Evolutionary conservation across 2,113 vertebrate species (phyloP).

Genomic region (Hemicordylus capensis): DNA sequence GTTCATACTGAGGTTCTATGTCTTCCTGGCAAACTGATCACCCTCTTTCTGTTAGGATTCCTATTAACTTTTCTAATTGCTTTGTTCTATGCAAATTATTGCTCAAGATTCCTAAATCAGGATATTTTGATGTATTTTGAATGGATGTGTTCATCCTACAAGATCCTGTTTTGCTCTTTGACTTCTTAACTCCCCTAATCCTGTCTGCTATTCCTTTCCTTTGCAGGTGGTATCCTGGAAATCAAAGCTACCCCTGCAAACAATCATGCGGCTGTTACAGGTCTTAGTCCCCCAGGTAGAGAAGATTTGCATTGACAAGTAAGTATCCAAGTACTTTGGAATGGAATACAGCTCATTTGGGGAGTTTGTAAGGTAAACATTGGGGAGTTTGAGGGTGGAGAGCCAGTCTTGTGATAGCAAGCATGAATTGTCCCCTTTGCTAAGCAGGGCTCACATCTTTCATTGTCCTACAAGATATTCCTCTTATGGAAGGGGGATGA

Average conservation of each 20-base stretch:
- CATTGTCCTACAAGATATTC: not conserved
- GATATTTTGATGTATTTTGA: not conserved
- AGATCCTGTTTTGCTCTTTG: not conserved
- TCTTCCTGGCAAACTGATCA: not conserved
- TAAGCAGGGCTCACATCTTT: not conserved
- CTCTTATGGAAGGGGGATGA: too few relatives aligned
- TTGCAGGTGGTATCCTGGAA: conserved; percentile 93
- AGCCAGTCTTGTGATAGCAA: too few relatives aligned
- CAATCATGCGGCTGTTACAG: conserved; percentile 96
- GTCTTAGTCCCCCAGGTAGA: conserved; percentile 98
- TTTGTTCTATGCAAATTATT: not conserved
- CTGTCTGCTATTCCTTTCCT: not conserved
- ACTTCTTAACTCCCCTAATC: conserved; percentile 4
- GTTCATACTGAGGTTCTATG: too few relatives aligned
- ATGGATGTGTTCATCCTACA: not conserved
- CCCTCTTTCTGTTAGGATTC: not conserved
- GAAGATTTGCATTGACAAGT: conserved; percentile 99
- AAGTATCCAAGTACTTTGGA: conserved; percentile 30
- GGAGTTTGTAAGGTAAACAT: not conserved
- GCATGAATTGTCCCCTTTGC: too few relatives aligned
- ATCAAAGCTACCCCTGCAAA: conserved; percentile 94
- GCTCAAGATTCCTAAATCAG: not conserved
- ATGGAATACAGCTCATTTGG: not conserved
- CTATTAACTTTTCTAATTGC: not conserved
- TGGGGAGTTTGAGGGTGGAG: not conserved